Percentiles rank a stretch among this genome's conserved stretches.
Conservation (phyloP, 2,797 vertebrate genomes). For the Anisognathus igniventris region DNA sequence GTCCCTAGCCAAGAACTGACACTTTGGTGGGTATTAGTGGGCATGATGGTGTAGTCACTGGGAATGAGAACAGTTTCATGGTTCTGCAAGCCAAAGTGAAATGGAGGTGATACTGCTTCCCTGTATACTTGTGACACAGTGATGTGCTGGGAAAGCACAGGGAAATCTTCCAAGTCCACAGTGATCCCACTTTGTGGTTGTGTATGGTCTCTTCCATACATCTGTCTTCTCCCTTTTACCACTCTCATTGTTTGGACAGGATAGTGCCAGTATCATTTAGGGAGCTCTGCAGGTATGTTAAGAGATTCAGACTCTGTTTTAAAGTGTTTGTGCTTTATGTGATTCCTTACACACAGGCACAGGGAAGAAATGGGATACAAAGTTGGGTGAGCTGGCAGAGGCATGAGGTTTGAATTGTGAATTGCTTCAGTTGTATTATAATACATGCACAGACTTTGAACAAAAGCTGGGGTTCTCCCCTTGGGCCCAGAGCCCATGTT, state of each 20-base stretch:
- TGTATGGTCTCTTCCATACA: not conserved
- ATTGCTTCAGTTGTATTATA: not conserved
- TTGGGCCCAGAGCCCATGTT: not conserved
- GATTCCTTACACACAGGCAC: not conserved
- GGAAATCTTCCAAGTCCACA: not conserved
- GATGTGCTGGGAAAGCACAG: not conserved
- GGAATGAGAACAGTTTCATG: not conserved
- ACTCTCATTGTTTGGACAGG: not conserved
- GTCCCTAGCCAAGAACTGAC: not conserved
- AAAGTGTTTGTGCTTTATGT: not conserved
- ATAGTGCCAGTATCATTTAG: not conserved
- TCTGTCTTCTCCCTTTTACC: not conserved
- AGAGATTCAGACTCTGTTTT: not conserved
- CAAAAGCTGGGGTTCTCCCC: not conserved
- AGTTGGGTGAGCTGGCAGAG: not conserved
- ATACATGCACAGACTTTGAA: not conserved
- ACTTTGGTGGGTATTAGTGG: not conserved
- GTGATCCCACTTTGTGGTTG: not conserved
- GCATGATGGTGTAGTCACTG: not conserved
- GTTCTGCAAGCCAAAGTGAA: not conserved
- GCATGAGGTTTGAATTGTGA: not conserved
- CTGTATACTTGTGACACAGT: not conserved
- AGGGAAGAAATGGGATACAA: not conserved
- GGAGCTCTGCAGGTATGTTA: not conserved
- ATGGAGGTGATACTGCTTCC: not conserved